Evolutionary conservation across 2,113 vertebrate species (phyloP).

Genomic region (Brienomyrus brachyistius): DNA sequence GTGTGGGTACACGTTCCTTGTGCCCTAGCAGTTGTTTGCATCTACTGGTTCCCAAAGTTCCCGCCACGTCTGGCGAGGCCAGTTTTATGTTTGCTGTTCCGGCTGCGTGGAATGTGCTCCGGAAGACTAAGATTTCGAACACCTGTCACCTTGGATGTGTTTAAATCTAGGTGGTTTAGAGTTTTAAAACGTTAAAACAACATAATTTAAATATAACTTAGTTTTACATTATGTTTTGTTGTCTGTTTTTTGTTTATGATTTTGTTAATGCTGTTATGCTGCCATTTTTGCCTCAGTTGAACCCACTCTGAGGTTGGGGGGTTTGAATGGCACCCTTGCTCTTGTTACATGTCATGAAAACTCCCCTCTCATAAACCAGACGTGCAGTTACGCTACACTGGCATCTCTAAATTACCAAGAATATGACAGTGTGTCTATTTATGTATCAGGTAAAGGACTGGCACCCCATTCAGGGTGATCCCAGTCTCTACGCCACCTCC

Average conservation of each 20-base stretch:
- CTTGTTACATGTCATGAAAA: not conserved
- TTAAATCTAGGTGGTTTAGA: too few species aligned
- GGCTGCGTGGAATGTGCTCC: not conserved
- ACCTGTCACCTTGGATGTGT: not conserved
- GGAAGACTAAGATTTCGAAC: not conserved
- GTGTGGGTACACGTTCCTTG: not conserved
- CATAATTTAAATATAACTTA: too few species aligned
- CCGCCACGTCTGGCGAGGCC: not conserved
- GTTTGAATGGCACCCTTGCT: not conserved
- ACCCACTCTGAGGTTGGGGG: not conserved
- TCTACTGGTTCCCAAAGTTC: not conserved
- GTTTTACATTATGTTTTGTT: not conserved
- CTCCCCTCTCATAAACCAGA: not conserved
- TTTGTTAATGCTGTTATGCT: not conserved
- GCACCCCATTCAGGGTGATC: not conserved
- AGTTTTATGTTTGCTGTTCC: not conserved
- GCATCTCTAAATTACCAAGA: not conserved
- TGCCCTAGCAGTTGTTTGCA: not conserved
- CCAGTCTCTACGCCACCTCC: not conserved
- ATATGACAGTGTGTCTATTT: not conserved
- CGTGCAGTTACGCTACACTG: not conserved
- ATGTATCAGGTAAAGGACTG: not conserved
- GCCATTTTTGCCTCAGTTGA: not conserved
- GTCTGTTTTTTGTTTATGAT: not conserved
- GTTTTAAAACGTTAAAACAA: not conserved